Base-by-base conservation (phyloP, 2,888 invertebrate genomes). In the Anthoptus insignis region DNA sequence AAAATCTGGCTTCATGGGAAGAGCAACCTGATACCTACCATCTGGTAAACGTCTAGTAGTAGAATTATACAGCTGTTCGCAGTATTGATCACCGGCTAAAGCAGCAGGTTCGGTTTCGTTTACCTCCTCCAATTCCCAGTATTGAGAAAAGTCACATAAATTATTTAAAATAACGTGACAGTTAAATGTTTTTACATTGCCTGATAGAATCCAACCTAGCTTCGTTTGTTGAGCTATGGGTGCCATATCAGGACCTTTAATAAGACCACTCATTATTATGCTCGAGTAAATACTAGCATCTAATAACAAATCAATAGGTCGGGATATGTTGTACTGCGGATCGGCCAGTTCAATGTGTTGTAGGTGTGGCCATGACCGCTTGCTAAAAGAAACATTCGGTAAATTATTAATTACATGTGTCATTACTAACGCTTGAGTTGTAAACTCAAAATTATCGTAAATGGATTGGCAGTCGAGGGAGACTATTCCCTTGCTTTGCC, bases 321-420 rank as follows among this genome's bases (percentile, higher is more conserved):
- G 6, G 11, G 32, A 32, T 32, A 32, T 11, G 11, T 32, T 32
- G 11, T 32, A 32, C 6, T 7, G 9, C 2, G 32, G 58, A 5
- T 59, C 58, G 9, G 58, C 58, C 5, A 59, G 13, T 11, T 34
- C 7, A 19, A 49, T 32, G n/a, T 59, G 32, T 13, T 34, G 19
- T 7, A 59, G 13, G 4, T 59, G 42, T 13, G 58, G 14, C 58
- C 58, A 59, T 2, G 21, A 11, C 16, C 6, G 29, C 21, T 16
- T 32, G 6, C 2, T 27, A 24, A 59, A 59, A 2, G 49, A 14
- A 2, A 0, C 5, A 7, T 47, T 49, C 22, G 32, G 32, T 32
- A 32, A 9, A 9, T 32, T 32, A 11, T 49, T 49, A 9, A 14
- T 39, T 14, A 39, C 39, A 3, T n/a, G 14, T n/a, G 39, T 14